Conservation (phyloP, 2,888 invertebrate genomes). For the Chymomyza fuscimana region DNA sequence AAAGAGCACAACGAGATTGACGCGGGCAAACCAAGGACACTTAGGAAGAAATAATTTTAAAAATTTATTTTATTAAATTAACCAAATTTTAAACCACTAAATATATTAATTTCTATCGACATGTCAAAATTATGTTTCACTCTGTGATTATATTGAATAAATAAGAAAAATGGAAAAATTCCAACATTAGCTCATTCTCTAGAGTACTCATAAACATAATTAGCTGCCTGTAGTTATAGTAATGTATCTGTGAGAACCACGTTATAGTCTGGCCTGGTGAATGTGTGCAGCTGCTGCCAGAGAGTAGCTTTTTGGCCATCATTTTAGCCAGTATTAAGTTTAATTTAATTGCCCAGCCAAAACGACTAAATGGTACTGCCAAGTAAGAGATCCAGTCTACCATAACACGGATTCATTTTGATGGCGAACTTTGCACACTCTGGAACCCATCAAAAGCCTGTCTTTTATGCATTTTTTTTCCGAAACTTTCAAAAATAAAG, state of each 20-base stretch:
- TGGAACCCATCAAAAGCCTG: too few relatives aligned
- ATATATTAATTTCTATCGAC: too few relatives aligned
- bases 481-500: too few relatives aligned
- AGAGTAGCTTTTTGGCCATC: slow-evolving; percentile 22
- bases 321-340: slow-evolving; percentile 63
- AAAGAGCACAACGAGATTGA: background rate
- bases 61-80: too few relatives aligned
- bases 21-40: too few relatives aligned
- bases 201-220: slow-evolving; percentile 60
- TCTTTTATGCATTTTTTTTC: too few relatives aligned
- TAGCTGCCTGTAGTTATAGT: slow-evolving; percentile 43
- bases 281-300: slow-evolving; percentile 12
- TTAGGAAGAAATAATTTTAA: too few relatives aligned
- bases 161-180: slow-evolving; percentile 5
- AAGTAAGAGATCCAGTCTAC: slow-evolving; percentile 16
- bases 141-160: too few relatives aligned
- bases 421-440: background rate
- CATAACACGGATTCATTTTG: slow-evolving; percentile 51
- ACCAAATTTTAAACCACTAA: too few relatives aligned
- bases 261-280: background rate
- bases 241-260: background rate
- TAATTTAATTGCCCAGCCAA: slow-evolving; percentile 71
- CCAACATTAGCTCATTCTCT: slow-evolving; percentile 40
- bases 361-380: slow-evolving; percentile 45
- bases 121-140: too few relatives aligned